Base-by-base conservation (phyloP, 2,888 invertebrate genomes). In the Ormyrus nitidulus region DNA sequence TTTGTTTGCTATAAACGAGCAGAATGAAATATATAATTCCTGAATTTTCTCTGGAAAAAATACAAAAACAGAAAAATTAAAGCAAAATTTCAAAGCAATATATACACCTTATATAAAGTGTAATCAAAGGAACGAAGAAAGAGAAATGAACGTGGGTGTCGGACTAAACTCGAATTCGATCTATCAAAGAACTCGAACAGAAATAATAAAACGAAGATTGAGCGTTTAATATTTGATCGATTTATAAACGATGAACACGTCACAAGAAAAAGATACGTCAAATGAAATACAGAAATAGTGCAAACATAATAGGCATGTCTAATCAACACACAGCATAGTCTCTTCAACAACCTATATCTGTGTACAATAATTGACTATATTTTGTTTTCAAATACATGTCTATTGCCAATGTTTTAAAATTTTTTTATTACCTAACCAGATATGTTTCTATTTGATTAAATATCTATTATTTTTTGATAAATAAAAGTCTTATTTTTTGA, bases 371-470 rank as follows among this genome's bases (percentile, higher is more conserved):
- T 81, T 71, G 73, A 81, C 65, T 80, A 83, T 82, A 82, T 83
- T 84, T 84, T 83, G 75, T 81, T 84, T 84, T 81, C 62, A 79
- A 84, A 84, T 83, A 84, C 77, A 82, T 82, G 81, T 84, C 82
- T 83, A 80, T 81, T 81, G 78, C 68, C 77, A 71, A 72, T 69
- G 8, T 48, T 46, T 68, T 46, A 48, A 6, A 48, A 59, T 72
- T 70, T 72, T 61, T 46, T 79, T 62, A 11, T 11, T 64, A 9
- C 19, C 46, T 13, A 5, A 46, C 58, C 19, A 65, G 8, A 49
- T n/a, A 34, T 64, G 11, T 5, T 11, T 51, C 4, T 58, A 34
- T 58, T 56, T 58, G 48, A 10, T 58, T 69, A 34, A 34, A 34
- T 3, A 34, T 34, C 34, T 34, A 34, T 34, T 46, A 46, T 49